phyloP scores from a whole-genome alignment of 1,140 invertebrate species.

The Musca domestica region DNA sequence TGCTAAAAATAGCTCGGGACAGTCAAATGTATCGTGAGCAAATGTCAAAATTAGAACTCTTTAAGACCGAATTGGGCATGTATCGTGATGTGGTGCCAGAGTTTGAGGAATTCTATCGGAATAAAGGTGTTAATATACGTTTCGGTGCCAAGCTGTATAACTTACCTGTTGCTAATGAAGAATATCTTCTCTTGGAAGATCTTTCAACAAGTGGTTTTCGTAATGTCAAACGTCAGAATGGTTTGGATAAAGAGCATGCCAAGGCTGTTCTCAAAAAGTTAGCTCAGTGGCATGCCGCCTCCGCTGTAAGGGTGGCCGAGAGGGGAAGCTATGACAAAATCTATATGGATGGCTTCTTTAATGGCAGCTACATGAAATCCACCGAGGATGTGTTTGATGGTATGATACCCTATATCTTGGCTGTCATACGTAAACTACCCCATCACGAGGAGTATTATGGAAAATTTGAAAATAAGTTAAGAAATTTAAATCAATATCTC shows the following conservation, averaged over 20 bases:
- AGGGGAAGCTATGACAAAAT: conserved; percentile 31
- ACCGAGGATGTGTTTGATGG: conserved; percentile 30
- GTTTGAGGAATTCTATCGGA: conserved; percentile 41
- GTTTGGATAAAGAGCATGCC: conserved; percentile 55
- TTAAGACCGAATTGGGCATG: conserved; percentile 31
- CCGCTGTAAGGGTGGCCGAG: conserved; percentile 25
- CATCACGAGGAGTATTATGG: conserved; percentile 29
- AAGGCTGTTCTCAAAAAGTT: conserved; percentile 55
- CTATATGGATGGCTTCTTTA: conserved; percentile 32
- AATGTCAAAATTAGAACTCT: conserved; percentile 35
- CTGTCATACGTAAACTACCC: conserved; percentile 31
- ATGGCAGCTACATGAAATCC: conserved; percentile 9
- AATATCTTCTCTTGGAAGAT: conserved; percentile 56
- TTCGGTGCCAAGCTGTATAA: conserved; percentile 34
- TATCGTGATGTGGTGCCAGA: conserved; percentile 34
- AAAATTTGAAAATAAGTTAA: neutral
- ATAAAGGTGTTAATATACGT: conserved; percentile 32
- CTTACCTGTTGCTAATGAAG: conserved; percentile 27
- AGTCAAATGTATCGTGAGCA: conserved; percentile 33
- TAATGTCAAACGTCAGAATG: conserved; percentile 57
- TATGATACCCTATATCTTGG: conserved; percentile 29
- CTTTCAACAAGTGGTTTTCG: conserved; percentile 54
- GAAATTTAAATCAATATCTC: neutral
- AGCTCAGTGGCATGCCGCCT: conserved; percentile 58
- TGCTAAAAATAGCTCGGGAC: conserved; percentile 37